Conservation (phyloP, 2,888 invertebrate species). For the Diloba caeruleocephala region DNA sequence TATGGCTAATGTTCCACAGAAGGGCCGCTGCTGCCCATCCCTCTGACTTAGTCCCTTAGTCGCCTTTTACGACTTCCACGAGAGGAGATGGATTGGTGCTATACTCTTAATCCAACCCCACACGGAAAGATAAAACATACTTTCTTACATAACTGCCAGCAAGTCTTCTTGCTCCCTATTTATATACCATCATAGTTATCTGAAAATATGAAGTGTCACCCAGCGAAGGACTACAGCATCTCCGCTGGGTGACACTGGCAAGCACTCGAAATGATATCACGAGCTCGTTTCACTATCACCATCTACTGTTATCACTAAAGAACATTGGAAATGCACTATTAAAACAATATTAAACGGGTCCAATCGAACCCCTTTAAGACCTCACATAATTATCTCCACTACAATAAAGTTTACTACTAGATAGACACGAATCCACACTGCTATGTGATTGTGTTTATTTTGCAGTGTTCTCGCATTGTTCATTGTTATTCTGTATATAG, state of each 20-base stretch:
- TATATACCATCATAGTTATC: slow-evolving; percentile 14
- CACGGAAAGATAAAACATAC: not conserved
- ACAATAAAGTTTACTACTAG: not conserved
- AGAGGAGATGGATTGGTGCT: too few relatives aligned
- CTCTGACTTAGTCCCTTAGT: too few relatives aligned
- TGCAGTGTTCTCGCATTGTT: slow-evolving; percentile 19
- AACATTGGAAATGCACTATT: too few relatives aligned
- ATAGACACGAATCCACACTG: slow-evolving; percentile 8
- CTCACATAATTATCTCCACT: slow-evolving; percentile 4
- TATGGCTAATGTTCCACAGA: too few relatives aligned
- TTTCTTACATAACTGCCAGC: slow-evolving; percentile 18
- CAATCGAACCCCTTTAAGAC: not conserved
- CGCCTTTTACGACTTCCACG: too few relatives aligned
- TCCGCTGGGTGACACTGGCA: slow-evolving; percentile 17
- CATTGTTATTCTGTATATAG: slow-evolving; percentile 39
- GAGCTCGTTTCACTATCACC: not conserved
- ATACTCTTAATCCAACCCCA: too few relatives aligned
- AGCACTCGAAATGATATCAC: not conserved
- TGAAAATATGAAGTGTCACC: not conserved
- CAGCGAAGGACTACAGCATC: slow-evolving; percentile 3
- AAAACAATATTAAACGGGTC: not conserved
- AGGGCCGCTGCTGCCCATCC: too few relatives aligned
- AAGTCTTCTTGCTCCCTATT: slow-evolving; percentile 28
- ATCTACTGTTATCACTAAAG: not conserved
- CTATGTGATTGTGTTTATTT: slow-evolving; percentile 23